phyloP scores from a whole-genome alignment of 2,888 invertebrate species.

The Lepidochitona cinerea region DNA sequence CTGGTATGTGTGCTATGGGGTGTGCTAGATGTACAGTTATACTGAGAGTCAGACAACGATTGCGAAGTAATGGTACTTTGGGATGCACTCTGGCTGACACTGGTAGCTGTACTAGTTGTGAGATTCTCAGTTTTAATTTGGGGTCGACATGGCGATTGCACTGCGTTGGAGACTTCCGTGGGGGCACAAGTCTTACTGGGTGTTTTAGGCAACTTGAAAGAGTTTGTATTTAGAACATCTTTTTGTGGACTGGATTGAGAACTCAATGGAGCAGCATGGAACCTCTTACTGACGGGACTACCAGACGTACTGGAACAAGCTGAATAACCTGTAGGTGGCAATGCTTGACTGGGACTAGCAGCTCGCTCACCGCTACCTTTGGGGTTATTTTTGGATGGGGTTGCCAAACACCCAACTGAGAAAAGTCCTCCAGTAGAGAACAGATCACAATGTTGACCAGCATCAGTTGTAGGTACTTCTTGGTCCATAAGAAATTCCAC shows the following conservation, averaged over 20 bases:
- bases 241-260: background rate
- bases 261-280: conserved; percentile 31
- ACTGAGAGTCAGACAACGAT: background rate
- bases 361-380: background rate
- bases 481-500: conserved; percentile 61
- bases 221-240: background rate
- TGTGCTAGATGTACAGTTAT: no score
- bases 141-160: background rate
- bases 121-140: background rate
- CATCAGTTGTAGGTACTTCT: background rate
- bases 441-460: background rate
- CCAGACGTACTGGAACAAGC: conserved; percentile 51
- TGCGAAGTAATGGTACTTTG: background rate
- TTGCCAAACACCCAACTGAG: background rate
- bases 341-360: background rate
- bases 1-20: background rate
- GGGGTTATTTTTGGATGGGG: background rate
- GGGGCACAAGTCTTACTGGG: background rate
- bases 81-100: background rate
- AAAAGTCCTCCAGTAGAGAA: background rate
- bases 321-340: background rate
- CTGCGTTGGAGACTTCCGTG: background rate
- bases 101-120: background rate
- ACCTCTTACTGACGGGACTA: conserved; percentile 58
- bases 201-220: background rate